Evolutionary conservation across 1,140 invertebrate species (phyloP).

Genomic region (Nasonia vitripennis): DNA sequence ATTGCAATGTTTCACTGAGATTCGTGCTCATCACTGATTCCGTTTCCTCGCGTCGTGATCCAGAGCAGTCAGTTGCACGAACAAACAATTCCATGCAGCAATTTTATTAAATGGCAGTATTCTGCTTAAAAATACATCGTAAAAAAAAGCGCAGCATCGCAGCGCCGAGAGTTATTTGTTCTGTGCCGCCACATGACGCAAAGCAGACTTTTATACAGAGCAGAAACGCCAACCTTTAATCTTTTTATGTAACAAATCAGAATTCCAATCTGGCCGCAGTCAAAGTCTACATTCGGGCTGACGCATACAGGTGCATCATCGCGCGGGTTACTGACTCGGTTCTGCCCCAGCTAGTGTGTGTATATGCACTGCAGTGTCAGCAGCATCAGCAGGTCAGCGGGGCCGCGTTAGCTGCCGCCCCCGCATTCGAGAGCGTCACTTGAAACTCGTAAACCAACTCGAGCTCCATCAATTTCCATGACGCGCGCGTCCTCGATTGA

Average conservation of each 20-base stretch:
- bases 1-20: no score
- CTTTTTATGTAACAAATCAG: constrained; percentile 20
- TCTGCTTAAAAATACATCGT: background rate
- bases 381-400: background rate
- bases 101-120: background rate
- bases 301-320: background rate
- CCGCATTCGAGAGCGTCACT: constrained; percentile 10
- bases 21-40: no score
- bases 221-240: background rate
- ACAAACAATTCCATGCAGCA: no score
- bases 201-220: background rate
- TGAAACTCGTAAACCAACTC: constrained; percentile 33
- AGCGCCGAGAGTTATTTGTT: background rate
- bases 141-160: background rate
- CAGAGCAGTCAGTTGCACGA: no score
- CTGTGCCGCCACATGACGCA: background rate
- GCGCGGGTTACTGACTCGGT: background rate
- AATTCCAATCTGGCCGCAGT: background rate
- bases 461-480: constrained; percentile 34
- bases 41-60: no score
- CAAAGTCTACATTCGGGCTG: background rate
- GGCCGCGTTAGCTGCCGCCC: background rate
- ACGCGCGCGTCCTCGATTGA: constrained; percentile 19
- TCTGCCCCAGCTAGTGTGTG: background rate
- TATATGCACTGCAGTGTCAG: background rate